phyloP scores from a whole-genome alignment of 2,888 invertebrate species.

The Acanthopleura granulata region DNA sequence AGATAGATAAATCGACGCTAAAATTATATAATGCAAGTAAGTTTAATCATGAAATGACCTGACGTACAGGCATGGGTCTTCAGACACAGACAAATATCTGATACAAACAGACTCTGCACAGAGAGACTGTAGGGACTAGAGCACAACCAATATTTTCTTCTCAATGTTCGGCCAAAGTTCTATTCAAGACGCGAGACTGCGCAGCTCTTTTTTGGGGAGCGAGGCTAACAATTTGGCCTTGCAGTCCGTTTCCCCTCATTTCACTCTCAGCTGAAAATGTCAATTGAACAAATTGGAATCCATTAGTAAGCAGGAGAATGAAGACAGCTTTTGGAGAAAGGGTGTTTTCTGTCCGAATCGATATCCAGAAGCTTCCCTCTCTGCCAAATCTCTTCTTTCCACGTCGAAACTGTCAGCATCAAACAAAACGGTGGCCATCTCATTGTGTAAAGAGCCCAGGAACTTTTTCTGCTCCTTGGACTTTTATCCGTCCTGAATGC shows the following conservation, averaged over 20 bases:
- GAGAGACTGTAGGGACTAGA: too few species aligned
- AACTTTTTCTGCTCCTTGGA: too few species aligned
- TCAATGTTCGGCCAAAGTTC: neutral
- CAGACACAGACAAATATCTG: too few species aligned
- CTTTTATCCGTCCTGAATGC: too few species aligned
- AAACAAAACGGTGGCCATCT: too few species aligned
- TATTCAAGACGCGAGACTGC: neutral
- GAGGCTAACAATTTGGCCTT: conserved; percentile 8
- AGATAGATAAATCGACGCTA: too few species aligned
- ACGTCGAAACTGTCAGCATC: too few species aligned
- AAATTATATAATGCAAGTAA: too few species aligned
- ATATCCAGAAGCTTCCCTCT: neutral
- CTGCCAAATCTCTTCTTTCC: neutral
- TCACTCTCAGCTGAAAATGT: conserved; percentile 8
- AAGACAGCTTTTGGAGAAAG: conserved; percentile 5
- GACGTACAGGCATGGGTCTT: too few species aligned
- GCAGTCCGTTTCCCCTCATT: conserved; percentile 4
- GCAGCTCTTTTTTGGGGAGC: neutral
- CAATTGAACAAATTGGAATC: conserved; percentile 20
- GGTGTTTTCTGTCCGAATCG: conserved; percentile 11
- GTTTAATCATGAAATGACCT: too few species aligned
- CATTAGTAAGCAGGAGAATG: neutral
- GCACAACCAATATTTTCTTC: neutral
- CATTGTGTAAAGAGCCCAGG: too few species aligned
- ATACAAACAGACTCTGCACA: too few species aligned